Conservation (phyloP, 2,888 invertebrate genomes). For the Scaptomyza flava region DNA sequence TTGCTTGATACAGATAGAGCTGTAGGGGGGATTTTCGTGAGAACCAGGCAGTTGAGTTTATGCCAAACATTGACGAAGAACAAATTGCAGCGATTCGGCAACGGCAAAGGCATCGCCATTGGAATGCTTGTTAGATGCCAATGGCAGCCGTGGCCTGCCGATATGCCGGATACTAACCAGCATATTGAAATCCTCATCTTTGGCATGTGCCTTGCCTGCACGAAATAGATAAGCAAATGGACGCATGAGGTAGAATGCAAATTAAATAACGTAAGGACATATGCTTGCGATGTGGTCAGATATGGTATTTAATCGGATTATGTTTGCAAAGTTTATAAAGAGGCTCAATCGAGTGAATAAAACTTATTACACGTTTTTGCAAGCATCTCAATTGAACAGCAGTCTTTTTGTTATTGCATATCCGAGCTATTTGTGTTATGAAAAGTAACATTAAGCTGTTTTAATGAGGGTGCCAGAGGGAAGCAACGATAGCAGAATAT, state of each 20-base stretch:
- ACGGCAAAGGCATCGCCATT: constrained; percentile 7
- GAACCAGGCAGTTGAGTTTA: constrained; percentile 12
- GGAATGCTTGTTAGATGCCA: constrained; percentile 40
- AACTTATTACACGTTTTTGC: too few species aligned
- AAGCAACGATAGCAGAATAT: too few species aligned
- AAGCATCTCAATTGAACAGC: too few species aligned
- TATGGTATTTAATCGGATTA: constrained; percentile 1
- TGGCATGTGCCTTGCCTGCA: not conserved
- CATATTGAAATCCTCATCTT: constrained; percentile 24
- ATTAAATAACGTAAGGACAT: not conserved
- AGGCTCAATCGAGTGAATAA: not conserved
- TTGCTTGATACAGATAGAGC: constrained; percentile 3
- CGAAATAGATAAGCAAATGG: constrained; percentile 2
- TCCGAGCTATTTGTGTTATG: too few species aligned
- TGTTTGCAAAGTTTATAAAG: not conserved
- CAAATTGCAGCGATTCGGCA: constrained; percentile 22
- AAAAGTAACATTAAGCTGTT: too few species aligned
- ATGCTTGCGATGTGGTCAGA: not conserved
- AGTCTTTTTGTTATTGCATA: too few species aligned
- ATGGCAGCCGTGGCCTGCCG: constrained; percentile 13
- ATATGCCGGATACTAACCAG: constrained; percentile 22
- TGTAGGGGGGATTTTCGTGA: not conserved
- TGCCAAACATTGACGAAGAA: constrained; percentile 43
- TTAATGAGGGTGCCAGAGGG: too few species aligned
- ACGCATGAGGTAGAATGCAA: not conserved